Percentiles rank a stretch among this genome's conserved stretches.
Conservation (phyloP, 2,797 vertebrate genomes). For the Peromyscus attwateri region DNA sequence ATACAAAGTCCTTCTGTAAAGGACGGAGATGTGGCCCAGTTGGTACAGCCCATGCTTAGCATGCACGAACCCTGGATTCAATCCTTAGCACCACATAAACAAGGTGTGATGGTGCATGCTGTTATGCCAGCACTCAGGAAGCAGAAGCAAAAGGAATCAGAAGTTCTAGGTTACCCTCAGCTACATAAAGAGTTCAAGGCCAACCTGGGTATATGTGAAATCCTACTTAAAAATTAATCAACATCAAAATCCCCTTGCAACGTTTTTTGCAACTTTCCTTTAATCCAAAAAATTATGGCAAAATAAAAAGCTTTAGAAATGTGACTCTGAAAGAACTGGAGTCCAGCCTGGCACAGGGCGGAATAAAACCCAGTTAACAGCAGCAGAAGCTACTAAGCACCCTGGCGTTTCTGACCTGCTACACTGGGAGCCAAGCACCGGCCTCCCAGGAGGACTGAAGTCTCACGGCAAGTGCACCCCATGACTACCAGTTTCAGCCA, state of each 20-base stretch:
- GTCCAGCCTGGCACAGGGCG: neutral
- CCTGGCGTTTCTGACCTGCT: rapidly evolving
- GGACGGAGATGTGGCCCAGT: neutral
- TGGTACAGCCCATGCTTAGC: neutral
- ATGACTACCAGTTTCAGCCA: neutral
- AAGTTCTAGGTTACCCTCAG: neutral
- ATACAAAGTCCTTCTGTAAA: neutral
- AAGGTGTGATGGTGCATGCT: too few relatives aligned
- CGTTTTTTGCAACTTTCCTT: conserved; percentile 34
- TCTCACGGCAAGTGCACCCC: neutral
- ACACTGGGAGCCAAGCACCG: neutral
- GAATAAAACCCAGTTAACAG: neutral
- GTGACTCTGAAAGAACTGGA: conserved; percentile 3
- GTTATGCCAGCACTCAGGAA: neutral
- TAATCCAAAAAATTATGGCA: conserved; percentile 22
- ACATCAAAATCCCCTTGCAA: neutral
- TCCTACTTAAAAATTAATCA: neutral
- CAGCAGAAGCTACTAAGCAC: neutral
- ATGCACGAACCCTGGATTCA: neutral
- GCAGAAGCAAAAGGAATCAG: neutral
- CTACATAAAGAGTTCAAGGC: neutral
- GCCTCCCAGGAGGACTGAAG: neutral
- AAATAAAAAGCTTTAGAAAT: neutral
- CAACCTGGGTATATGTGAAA: neutral
- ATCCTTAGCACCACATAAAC: neutral